A percentile compares a stretch with the other conserved stretches of the same genome.
Conservation (phyloP, 2,113 vertebrate species). For the Limanda limanda region DNA sequence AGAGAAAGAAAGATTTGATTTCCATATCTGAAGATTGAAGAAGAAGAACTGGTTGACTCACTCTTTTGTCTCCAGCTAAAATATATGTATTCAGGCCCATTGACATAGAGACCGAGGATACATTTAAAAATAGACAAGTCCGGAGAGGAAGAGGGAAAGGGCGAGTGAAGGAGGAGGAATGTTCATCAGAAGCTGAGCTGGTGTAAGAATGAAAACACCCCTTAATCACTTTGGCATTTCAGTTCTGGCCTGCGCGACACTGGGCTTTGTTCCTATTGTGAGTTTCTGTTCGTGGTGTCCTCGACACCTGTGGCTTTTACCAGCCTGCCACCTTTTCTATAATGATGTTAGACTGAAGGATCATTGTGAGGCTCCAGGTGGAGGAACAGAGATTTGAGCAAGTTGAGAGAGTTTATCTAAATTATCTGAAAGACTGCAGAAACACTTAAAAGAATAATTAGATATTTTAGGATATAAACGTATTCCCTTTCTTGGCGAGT, state of each 20-base stretch:
- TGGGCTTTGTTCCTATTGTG: slow-evolving; percentile 50
- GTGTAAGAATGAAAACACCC: slow-evolving; percentile 49
- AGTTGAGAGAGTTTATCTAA: neutral
- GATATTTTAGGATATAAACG: neutral
- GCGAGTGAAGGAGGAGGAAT: slow-evolving; percentile 17
- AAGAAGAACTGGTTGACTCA: slow-evolving; percentile 39
- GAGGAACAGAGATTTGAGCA: slow-evolving; percentile 8
- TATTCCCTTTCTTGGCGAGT: neutral
- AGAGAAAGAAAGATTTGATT: slow-evolving; percentile 63
- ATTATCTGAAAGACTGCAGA: slow-evolving; percentile 10
- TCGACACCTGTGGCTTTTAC: slow-evolving; percentile 49
- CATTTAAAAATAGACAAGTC: slow-evolving; percentile 45
- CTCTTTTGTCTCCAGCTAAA: slow-evolving; percentile 58
- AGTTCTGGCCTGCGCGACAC: slow-evolving; percentile 41
- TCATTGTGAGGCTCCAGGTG: slow-evolving; percentile 19
- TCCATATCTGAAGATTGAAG: slow-evolving; percentile 68
- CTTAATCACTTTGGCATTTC: slow-evolving; percentile 67
- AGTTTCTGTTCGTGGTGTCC: slow-evolving; percentile 42
- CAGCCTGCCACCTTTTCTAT: slow-evolving; percentile 36
- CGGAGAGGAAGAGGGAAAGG: slow-evolving; percentile 32
- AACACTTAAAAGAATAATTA: slow-evolving; percentile 4
- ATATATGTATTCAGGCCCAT: slow-evolving; percentile 51
- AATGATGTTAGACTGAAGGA: slow-evolving; percentile 27
- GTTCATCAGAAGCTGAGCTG: slow-evolving; percentile 29
- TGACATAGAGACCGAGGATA: slow-evolving; percentile 39